phyloP scores from a whole-genome alignment of 2,888 invertebrate species.

The Ophion ventricosus region DNA sequence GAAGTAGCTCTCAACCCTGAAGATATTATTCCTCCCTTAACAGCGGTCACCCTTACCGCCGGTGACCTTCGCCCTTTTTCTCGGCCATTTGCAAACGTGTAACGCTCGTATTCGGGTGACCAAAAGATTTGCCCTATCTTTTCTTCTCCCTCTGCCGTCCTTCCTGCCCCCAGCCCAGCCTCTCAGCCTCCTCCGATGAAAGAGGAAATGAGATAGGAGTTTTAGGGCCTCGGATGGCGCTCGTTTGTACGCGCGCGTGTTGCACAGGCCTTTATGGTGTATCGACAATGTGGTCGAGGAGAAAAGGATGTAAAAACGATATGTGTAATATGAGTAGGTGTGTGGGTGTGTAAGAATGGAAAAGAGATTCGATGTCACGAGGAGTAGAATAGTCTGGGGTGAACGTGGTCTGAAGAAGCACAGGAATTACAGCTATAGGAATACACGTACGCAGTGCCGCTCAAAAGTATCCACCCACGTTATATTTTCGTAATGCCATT shows the following conservation, averaged over 20 bases:
- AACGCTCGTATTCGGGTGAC: slow-evolving; percentile 29
- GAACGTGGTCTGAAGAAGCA: neutral
- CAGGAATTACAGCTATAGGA: neutral
- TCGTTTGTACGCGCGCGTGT: slow-evolving; percentile 13
- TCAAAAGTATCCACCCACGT: neutral
- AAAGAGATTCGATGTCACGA: slow-evolving; percentile 1
- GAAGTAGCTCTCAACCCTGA: slow-evolving; percentile 4
- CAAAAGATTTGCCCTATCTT: slow-evolving; percentile 47
- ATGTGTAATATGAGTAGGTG: neutral
- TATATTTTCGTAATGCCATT: neutral
- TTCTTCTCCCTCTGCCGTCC: neutral
- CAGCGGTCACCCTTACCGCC: neutral
- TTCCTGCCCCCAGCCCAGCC: neutral
- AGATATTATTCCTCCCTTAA: neutral
- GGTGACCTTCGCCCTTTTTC: slow-evolving; percentile 53
- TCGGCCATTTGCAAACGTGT: slow-evolving; percentile 46
- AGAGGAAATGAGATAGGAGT: slow-evolving; percentile 55
- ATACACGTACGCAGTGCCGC: neutral
- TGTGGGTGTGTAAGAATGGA: slow-evolving; percentile 5
- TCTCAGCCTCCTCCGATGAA: slow-evolving; percentile 34
- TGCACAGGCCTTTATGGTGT: slow-evolving; percentile 44
- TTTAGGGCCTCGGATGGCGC: slow-evolving; percentile 3
- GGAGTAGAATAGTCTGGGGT: neutral
- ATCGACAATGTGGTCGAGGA: slow-evolving; percentile 33
- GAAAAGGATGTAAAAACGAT: slow-evolving; percentile 9